phyloP scores from a whole-genome alignment of 2,113 vertebrate species.

The Struthidea cinerea region DNA sequence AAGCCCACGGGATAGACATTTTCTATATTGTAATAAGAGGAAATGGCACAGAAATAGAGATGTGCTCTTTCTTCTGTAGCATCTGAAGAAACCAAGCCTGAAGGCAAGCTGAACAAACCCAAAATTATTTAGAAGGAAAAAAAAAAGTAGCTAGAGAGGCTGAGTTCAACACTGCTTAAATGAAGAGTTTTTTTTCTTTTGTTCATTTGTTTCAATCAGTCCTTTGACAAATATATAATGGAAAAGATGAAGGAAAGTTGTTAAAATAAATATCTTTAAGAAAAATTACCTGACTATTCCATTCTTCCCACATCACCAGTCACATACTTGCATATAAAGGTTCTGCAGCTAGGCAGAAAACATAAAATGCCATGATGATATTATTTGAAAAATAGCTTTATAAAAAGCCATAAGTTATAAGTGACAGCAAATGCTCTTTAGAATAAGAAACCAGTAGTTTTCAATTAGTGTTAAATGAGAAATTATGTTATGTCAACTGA shows the following conservation, averaged over 20 bases:
- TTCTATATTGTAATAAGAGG: not conserved
- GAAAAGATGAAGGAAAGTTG: not conserved
- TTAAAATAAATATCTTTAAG: not conserved
- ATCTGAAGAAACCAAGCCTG: not conserved
- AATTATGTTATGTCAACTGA: constrained; percentile 9
- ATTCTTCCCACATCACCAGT: not conserved
- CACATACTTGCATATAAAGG: not conserved
- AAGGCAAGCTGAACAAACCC: not conserved
- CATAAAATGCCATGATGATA: not conserved
- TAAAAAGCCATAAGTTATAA: not conserved
- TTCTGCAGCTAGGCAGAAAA: not conserved
- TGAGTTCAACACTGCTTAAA: not conserved
- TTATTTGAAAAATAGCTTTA: not conserved
- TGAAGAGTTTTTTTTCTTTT: not conserved
- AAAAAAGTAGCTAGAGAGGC: not conserved
- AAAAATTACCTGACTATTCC: not conserved
- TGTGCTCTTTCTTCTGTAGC: not conserved
- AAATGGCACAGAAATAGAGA: not conserved
- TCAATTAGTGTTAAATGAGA: constrained; percentile 37
- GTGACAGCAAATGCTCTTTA: constrained; percentile 14
- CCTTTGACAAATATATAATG: not conserved
- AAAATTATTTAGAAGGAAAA: not conserved
- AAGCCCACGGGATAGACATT: not conserved
- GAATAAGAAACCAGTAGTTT: constrained; percentile 31
- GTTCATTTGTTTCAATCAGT: not conserved